Percentiles rank a stretch among this genome's conserved stretches.
phyloP scores from a whole-genome alignment of 2,888 invertebrate species.

The Seira sanloemensis region DNA sequence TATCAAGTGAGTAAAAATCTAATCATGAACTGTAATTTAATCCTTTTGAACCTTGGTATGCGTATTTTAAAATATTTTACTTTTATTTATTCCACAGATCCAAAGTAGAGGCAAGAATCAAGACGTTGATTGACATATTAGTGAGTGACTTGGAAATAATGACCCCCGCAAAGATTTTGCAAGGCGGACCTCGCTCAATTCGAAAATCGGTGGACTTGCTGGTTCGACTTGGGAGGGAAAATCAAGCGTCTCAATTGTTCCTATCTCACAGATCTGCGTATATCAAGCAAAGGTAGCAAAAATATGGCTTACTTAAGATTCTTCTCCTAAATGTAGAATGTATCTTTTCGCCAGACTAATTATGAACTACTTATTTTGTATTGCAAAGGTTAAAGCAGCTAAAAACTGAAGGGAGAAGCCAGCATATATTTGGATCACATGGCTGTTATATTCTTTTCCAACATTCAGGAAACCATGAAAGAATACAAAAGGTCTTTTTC shows the following conservation, averaged over 20 bases:
- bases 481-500: slow-evolving; percentile 90
- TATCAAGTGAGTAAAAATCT: slow-evolving; percentile 75
- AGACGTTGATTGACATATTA: slow-evolving; percentile 88
- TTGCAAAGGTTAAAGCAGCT: slow-evolving; percentile 88
- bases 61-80: no score
- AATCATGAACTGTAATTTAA: slow-evolving; percentile 13
- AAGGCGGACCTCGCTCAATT: slow-evolving; percentile 91
- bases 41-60: no score
- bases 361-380: slow-evolving; percentile 26
- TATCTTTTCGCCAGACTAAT: no score
- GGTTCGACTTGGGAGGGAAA: slow-evolving; percentile 84
- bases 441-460: slow-evolving; percentile 89
- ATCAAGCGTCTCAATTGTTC: slow-evolving; percentile 79
- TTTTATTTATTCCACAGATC: no score
- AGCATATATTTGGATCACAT: slow-evolving; percentile 87
- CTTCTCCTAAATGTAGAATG: no score
- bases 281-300: slow-evolving; percentile 75
- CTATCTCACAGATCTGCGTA: slow-evolving; percentile 77
- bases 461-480: slow-evolving; percentile 84
- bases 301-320: not conserved
- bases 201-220: slow-evolving; percentile 89
- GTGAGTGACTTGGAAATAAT: slow-evolving; percentile 90
- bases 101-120: slow-evolving; percentile 83
- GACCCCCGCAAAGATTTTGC: slow-evolving; percentile 91
- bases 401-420: slow-evolving; percentile 87